phyloP scores from a whole-genome alignment of 2,888 invertebrate genomes.

The Microplitis deprimator region DNA sequence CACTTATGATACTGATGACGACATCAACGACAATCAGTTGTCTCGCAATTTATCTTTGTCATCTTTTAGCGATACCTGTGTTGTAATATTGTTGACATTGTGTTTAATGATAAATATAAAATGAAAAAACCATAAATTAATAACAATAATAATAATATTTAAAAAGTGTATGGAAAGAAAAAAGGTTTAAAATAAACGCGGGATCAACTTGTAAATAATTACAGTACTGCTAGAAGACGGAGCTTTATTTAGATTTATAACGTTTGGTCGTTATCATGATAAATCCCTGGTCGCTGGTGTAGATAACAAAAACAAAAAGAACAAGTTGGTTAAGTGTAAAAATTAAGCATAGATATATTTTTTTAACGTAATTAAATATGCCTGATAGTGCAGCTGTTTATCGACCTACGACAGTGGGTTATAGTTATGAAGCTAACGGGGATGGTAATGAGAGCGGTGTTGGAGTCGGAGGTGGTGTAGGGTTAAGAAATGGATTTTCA shows the following conservation, averaged over 20 bases:
- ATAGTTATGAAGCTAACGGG: conserved; percentile 65
- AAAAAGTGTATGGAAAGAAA: not conserved
- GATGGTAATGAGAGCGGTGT: conserved; percentile 56
- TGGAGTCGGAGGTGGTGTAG: conserved; percentile 54
- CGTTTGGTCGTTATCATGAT: conserved; percentile 16
- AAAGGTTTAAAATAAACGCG: not conserved
- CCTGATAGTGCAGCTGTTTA: conserved; percentile 69
- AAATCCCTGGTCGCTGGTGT: not conserved
- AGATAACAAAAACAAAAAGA: conserved; percentile 3
- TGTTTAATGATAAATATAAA: not conserved
- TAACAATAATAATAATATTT: not conserved
- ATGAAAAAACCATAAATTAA: not conserved
- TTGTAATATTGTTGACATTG: not conserved
- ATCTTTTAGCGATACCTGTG: not conserved
- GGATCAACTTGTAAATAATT: not conserved
- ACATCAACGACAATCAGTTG: not conserved
- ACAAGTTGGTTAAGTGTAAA: not conserved
- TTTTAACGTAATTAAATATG: conserved; percentile 55
- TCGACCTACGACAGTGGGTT: conserved; percentile 70
- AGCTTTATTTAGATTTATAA: conserved; percentile 6
- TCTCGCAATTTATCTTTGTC: not conserved
- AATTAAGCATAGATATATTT: not conserved
- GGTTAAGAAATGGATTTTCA: conserved; percentile 62
- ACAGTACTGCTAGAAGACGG: not conserved
- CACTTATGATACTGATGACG: not conserved